A percentile compares a stretch with the other conserved stretches of the same genome.
Evolutionary conservation across 2,113 vertebrate genomes (phyloP).

Genomic region (Carlito syrichta): DNA sequence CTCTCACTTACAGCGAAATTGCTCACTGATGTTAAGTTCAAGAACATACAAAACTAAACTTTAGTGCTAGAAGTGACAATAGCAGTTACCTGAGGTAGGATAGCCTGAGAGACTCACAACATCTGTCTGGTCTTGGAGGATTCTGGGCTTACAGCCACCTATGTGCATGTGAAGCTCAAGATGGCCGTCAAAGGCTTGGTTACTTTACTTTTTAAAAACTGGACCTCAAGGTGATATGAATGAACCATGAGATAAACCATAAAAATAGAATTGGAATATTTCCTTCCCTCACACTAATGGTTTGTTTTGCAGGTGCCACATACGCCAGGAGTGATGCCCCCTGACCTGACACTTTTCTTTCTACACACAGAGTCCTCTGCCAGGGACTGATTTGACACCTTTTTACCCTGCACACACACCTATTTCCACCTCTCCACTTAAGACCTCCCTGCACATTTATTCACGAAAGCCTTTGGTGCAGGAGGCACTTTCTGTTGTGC

Average conservation of each 20-base stretch:
- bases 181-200: rapidly evolving
- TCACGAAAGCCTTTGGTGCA: background rate
- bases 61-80: background rate
- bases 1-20: too few species aligned
- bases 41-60: background rate
- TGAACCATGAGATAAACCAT: too few species aligned
- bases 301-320: too few species aligned
- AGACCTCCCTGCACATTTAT: too few species aligned
- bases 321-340: rapidly evolving
- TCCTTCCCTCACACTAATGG: background rate
- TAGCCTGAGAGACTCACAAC: background rate
- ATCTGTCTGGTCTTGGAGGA: too few species aligned
- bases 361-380: background rate
- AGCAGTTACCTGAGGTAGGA: too few species aligned
- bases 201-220: background rate
- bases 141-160: background rate
- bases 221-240: background rate
- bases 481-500: background rate
- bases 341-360: too few species aligned
- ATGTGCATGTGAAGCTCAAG: background rate
- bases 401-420: background rate
- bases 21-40: background rate
- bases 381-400: too few species aligned
- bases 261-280: rapidly evolving
- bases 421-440: background rate